Evolutionary conservation across 2,797 vertebrate species (phyloP).

Genomic region (Thunnus albacares): DNA sequence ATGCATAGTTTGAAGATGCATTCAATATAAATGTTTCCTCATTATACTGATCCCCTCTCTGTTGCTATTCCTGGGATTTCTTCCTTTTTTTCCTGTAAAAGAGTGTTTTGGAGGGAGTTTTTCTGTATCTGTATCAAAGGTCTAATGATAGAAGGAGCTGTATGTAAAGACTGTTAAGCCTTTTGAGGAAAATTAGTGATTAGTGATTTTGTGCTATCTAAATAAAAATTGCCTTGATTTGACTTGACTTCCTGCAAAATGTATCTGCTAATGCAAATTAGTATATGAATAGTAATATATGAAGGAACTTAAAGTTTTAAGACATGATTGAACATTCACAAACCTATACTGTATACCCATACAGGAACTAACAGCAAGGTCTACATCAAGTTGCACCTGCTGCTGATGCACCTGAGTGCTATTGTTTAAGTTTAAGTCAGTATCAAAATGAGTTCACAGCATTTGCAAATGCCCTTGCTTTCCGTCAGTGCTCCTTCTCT

Average conservation of each 20-base stretch:
- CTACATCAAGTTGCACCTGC: background rate
- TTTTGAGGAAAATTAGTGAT: too few species aligned
- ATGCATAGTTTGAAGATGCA: background rate
- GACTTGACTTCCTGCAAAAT: background rate
- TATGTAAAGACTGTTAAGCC: too few species aligned
- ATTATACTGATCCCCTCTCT: background rate
- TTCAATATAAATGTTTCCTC: background rate
- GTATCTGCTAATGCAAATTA: background rate
- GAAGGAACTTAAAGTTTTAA: background rate
- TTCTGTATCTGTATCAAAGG: too few species aligned
- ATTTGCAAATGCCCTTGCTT: slow-evolving; percentile 23
- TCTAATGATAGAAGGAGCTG: too few species aligned
- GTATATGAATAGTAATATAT: background rate
- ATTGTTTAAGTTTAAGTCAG: slow-evolving; percentile 8
- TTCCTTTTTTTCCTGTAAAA: background rate
- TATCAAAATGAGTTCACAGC: slow-evolving; percentile 16
- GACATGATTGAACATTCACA: background rate
- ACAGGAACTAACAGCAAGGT: background rate
- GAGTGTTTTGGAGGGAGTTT: too few species aligned
- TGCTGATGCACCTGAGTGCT: background rate
- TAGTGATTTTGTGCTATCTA: too few species aligned
- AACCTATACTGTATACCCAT: background rate
- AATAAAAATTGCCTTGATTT: background rate
- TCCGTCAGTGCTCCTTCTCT: slow-evolving; percentile 13
- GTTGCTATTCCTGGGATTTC: background rate